Conservation (phyloP, 2,888 invertebrate genomes). For the Aromia moschata region DNA sequence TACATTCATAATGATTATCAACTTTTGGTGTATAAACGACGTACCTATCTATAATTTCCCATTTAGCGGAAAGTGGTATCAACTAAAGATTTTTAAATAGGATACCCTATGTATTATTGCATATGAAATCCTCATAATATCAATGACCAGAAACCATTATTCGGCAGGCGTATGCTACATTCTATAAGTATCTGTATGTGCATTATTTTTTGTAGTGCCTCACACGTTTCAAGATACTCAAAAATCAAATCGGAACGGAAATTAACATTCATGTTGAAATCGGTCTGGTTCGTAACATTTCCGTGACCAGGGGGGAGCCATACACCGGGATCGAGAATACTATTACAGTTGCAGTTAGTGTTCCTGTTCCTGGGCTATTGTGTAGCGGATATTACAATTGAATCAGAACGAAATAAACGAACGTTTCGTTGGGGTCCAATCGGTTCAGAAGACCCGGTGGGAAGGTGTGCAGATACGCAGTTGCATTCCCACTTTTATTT, state of each 20-base stretch:
- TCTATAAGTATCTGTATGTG: no score
- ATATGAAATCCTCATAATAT: no score
- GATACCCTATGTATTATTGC: no score
- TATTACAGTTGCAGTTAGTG: neutral
- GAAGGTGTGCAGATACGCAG: no score
- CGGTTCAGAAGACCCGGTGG: neutral
- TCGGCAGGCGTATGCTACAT: no score
- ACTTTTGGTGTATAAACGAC: no score
- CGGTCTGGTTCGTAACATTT: neutral
- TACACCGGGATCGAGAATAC: neutral
- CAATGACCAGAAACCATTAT: no score
- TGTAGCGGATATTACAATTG: neutral
- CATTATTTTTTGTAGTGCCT: neutral
- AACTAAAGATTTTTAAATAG: no score
- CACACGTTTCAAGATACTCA: neutral
- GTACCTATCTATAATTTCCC: no score
- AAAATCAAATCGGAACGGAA: neutral
- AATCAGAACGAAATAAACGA: neutral
- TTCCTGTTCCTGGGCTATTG: neutral
- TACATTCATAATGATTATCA: no score
- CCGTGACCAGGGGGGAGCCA: neutral
- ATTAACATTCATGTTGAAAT: neutral
- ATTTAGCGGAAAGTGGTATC: no score
- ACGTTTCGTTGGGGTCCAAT: neutral
- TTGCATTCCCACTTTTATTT: no score